Conservation (phyloP, 64 coral and sea anemone genomes). For the Porites australiensis region DNA sequence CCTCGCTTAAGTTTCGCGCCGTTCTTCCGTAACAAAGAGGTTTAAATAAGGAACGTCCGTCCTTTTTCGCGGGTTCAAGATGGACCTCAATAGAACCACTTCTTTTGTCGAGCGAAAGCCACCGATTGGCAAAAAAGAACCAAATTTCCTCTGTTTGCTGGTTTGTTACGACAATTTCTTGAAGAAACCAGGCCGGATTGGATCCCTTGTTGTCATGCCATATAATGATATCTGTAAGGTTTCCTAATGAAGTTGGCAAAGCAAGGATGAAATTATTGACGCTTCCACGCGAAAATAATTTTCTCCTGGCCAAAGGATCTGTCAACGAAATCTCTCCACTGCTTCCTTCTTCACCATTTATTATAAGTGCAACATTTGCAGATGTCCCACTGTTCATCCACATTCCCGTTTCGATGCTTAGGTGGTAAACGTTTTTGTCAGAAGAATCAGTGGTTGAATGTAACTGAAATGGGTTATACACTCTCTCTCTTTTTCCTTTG, state of each 20-base stretch:
- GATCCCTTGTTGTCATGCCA: slow-evolving; percentile 65
- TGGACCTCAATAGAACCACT: slow-evolving; percentile 43
- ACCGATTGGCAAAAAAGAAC: slow-evolving; percentile 53
- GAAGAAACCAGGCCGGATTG: slow-evolving; percentile 13
- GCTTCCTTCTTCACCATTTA: slow-evolving; percentile 39
- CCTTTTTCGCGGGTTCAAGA: slow-evolving; percentile 26
- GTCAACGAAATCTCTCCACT: slow-evolving; percentile 33
- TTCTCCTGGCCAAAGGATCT: not conserved
- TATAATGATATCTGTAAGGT: slow-evolving; percentile 13
- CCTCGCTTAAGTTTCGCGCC: slow-evolving; percentile 40
- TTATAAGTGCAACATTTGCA: slow-evolving; percentile 42
- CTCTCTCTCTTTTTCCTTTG: no score
- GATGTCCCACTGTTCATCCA: not conserved
- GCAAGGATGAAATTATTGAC: slow-evolving; percentile 37
- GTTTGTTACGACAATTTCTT: slow-evolving; percentile 41
- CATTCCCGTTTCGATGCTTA: slow-evolving; percentile 46
- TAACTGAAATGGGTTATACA: no score
- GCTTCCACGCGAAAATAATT: slow-evolving; percentile 46
- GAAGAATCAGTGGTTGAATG: no score
- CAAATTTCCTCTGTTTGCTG: slow-evolving; percentile 28
- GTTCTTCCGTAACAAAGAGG: slow-evolving; percentile 43
- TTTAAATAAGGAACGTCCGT: slow-evolving; percentile 30
- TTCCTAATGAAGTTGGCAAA: slow-evolving; percentile 9
- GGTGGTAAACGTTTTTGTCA: not conserved
- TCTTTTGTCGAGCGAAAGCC: slow-evolving; percentile 62